Evolutionary conservation across 2,797 vertebrate species (phyloP).

Genomic region (Siniperca obscura): DNA sequence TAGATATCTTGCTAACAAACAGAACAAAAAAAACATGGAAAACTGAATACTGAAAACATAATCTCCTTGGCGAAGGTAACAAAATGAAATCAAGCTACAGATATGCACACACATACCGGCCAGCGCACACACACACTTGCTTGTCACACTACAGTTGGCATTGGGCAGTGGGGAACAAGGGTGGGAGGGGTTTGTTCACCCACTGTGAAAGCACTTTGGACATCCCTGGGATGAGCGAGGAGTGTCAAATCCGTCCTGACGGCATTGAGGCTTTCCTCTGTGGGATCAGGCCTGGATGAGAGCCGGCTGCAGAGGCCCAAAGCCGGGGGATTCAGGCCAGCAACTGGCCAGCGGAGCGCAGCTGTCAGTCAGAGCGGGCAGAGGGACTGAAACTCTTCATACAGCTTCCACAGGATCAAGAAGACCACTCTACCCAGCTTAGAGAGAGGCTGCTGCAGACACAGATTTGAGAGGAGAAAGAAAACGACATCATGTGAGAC

Average conservation of each 20-base stretch:
- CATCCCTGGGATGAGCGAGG: slow-evolving; percentile 68
- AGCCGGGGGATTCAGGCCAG: slow-evolving; percentile 78
- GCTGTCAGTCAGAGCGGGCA: slow-evolving; percentile 69
- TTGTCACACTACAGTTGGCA: slow-evolving; percentile 28
- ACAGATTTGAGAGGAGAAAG: slow-evolving; percentile 50
- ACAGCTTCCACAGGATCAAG: slow-evolving; percentile 76
- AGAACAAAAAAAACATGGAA: slow-evolving; percentile 1
- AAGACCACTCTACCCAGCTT: slow-evolving; percentile 66
- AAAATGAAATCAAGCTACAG: background rate
- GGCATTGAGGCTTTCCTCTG: slow-evolving; percentile 55
- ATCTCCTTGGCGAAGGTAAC: background rate
- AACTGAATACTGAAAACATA: slow-evolving; percentile 9
- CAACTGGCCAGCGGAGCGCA: slow-evolving; percentile 45
- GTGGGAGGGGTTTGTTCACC: slow-evolving; percentile 44
- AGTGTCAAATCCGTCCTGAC: slow-evolving; percentile 71
- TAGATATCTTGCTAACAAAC: background rate
- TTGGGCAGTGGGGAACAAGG: slow-evolving; percentile 24
- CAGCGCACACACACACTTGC: background rate
- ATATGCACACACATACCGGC: background rate
- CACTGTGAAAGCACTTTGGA: slow-evolving; percentile 71
- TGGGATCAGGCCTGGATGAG: slow-evolving; percentile 80
- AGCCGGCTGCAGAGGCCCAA: slow-evolving; percentile 72
- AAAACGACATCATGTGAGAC: slow-evolving; percentile 59
- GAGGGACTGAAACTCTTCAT: slow-evolving; percentile 57
- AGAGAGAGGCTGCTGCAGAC: slow-evolving; percentile 58